Percentiles rank a stretch among this genome's conserved stretches.
Conservation (phyloP, 2,888 invertebrate species). For the Coecobrya sp. region DNA sequence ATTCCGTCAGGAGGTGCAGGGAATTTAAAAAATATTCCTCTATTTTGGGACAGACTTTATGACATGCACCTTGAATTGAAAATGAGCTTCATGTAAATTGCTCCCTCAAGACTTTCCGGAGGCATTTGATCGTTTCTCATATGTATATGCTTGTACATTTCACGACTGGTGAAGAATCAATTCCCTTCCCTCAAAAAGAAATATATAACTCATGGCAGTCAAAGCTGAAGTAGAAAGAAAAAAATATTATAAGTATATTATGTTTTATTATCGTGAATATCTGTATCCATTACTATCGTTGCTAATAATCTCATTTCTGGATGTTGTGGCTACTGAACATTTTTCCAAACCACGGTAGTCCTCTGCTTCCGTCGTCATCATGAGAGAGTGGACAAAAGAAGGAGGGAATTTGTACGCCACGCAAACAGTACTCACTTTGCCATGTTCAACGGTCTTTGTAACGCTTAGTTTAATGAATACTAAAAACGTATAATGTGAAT, state of each 20-base stretch:
- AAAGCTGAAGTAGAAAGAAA: neutral
- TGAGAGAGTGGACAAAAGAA: conserved; percentile 19
- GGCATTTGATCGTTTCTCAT: conserved; percentile 44
- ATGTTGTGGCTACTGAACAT: neutral
- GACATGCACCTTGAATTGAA: conserved; percentile 78
- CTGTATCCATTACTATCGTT: neutral
- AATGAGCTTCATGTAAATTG: conserved; percentile 73
- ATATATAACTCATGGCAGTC: neutral
- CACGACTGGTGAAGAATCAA: conserved; percentile 17
- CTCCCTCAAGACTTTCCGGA: conserved; percentile 73
- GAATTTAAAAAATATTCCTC: no score
- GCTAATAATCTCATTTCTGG: neutral
- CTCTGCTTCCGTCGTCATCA: neutral
- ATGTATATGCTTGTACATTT: neutral
- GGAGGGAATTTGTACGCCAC: conserved; percentile 38
- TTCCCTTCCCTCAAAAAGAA: neutral
- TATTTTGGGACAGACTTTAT: no score
- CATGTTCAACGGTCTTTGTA: neutral
- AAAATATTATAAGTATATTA: neutral
- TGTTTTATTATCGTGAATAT: neutral
- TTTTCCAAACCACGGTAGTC: neutral
- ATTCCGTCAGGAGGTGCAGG: no score
- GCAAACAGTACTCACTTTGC: conserved; percentile 25
- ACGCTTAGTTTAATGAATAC: neutral
- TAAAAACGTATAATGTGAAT: neutral